Evolutionary conservation across 2,797 vertebrate genomes (phyloP).

Genomic region (Fringilla coelebs): DNA sequence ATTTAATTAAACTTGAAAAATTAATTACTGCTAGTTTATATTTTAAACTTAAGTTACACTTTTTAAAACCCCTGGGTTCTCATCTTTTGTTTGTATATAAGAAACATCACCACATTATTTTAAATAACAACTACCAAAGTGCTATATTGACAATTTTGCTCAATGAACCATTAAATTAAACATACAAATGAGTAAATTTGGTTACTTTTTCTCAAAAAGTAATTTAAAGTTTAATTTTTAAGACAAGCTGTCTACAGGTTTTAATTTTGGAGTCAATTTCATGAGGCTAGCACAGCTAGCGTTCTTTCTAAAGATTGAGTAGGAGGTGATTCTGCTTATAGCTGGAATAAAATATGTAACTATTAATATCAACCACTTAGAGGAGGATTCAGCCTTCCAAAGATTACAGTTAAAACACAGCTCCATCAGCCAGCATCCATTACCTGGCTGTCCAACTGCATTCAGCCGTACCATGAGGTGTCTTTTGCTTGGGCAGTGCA

Average conservation of each 20-base stretch:
- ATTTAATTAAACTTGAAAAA: not conserved
- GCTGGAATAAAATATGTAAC: not conserved
- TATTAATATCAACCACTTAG: not conserved
- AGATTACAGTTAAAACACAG: not conserved
- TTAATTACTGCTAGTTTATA: not conserved
- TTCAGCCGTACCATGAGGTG: conserved; percentile 90
- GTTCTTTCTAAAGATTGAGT: not conserved
- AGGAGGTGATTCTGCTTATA: not conserved
- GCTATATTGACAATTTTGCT: not conserved
- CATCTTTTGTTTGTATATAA: not conserved
- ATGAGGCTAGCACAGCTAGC: not conserved
- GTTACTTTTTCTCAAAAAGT: not conserved
- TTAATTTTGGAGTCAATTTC: not conserved
- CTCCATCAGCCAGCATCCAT: not conserved
- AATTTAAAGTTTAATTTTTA: not conserved
- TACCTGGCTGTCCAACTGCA: conserved; percentile 87
- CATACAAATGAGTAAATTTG: not conserved
- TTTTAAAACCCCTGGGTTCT: not conserved
- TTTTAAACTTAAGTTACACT: not conserved
- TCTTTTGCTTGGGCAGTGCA: conserved; percentile 78
- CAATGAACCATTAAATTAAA: not conserved
- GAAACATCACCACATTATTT: not conserved
- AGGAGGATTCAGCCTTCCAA: not conserved
- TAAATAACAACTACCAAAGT: not conserved
- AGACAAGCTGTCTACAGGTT: not conserved